Evolutionary conservation across 2,888 invertebrate species (phyloP), one percentile per base, ranked within the genome.

Genomic region (Dioctria linearis): DNA sequence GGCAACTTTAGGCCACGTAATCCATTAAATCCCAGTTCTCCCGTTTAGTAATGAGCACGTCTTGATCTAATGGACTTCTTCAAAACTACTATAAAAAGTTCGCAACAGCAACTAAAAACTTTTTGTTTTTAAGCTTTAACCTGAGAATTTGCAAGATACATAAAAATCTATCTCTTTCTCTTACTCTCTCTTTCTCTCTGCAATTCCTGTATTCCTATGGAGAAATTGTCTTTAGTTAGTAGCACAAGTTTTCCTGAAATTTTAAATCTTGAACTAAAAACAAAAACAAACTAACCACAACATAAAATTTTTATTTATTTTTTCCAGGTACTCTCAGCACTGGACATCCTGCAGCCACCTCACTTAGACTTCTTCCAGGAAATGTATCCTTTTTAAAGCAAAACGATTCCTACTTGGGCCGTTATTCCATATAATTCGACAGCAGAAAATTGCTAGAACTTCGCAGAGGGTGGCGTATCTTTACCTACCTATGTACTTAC

Each of bases 291-390:
- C 42, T 61, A 8, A 75, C 61, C 59, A 37, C 65, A 75, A 75
- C 25, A 25, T 25, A 59, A 25, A 13, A 8, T 51, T 78, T 83
- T 81, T 80, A 81, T 76, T 82, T 84, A 84, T 63, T 84, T 79
- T 71, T 88, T 88, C 76, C 94, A 98, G 98, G 98, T 99, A 87
- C 92, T 99, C 87, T 98, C 98, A 87, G 97, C 99, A 86, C 92
- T 97, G 91, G 99, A 99, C 91, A 98, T 99, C 90, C 93, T 99
- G 86, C 98, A 99, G 91, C 99, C 99, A 87, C 97, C 98, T 86
- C 97, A 97, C 91, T 94, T 98, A 90, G 98, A 98, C 92, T 98
- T 98, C 93, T 99, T 99, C 93, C 98, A 98, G 92, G 99, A 99
- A 95, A 98, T 99, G 98, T 99, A 97, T 95, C 95, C 95, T 96